phyloP scores from a whole-genome alignment of 2,888 invertebrate genomes.

The Archips xylosteana region DNA sequence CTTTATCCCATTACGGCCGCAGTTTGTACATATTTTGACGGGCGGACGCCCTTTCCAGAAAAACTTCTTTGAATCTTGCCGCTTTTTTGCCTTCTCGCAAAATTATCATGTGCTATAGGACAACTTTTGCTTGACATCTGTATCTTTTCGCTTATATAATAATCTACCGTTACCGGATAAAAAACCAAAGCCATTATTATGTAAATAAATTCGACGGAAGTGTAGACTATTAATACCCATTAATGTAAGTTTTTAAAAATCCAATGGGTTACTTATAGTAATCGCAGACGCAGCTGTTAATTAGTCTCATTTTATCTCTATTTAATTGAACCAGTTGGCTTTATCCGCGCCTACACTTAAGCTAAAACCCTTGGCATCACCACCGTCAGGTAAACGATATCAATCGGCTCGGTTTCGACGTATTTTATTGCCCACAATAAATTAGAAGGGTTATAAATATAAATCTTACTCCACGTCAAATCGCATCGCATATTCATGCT shows the following conservation, averaged over 20 bases:
- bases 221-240: neutral
- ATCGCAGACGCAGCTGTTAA: conserved; percentile 13
- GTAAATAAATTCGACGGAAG: neutral
- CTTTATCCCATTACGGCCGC: conserved; percentile 67
- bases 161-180: conserved; percentile 9
- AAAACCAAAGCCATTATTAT: neutral
- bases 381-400: conserved; percentile 59
- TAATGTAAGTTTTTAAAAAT: conserved; percentile 4
- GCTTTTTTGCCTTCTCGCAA: conserved; percentile 68
- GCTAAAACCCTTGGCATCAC: conserved; percentile 44
- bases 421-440: conserved; percentile 75
- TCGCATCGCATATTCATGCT: conserved; percentile 78
- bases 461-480: conserved; percentile 79
- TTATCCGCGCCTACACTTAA: conserved; percentile 34
- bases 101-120: conserved; percentile 69
- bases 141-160: conserved; percentile 3
- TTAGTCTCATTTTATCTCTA: conserved; percentile 23
- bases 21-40: conserved; percentile 84
- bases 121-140: conserved; percentile 28
- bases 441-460: conserved; percentile 80
- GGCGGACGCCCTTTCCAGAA: conserved; percentile 61
- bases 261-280: conserved; percentile 5
- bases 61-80: conserved; percentile 65
- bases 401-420: conserved; percentile 68
- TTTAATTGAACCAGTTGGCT: conserved; percentile 26